A percentile compares a stretch with the other conserved stretches of the same genome.
phyloP scores from a whole-genome alignment of 2,888 invertebrate species.

The Teleiodes luculella region DNA sequence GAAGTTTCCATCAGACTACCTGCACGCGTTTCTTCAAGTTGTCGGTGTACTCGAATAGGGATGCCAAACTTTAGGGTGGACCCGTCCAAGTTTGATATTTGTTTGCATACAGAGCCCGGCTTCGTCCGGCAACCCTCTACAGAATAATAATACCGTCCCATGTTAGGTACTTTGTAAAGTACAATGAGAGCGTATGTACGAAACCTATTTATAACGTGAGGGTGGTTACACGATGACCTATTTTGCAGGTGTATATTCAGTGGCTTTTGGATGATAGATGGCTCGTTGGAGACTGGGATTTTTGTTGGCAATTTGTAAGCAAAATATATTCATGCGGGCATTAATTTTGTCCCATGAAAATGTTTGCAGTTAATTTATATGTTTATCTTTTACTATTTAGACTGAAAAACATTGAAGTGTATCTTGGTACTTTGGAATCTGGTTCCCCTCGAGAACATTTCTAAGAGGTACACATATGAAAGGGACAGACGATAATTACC shows the following conservation, averaged over 20 bases:
- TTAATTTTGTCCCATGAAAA: background rate
- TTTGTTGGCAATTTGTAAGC: background rate
- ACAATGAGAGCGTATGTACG: constrained; percentile 5
- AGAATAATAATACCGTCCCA: constrained; percentile 10
- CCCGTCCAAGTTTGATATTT: background rate
- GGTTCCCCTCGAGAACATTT: background rate
- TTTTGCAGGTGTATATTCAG: constrained; percentile 7
- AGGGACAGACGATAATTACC: background rate
- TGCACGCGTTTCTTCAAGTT: background rate
- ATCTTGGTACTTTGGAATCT: background rate
- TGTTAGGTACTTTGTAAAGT: background rate
- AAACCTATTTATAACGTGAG: constrained; percentile 5
- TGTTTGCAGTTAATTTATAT: background rate
- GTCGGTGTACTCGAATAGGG: background rate
- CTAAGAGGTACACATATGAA: too few species aligned
- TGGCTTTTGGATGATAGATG: constrained; percentile 1
- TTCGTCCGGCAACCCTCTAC: constrained; percentile 25
- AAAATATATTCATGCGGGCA: background rate
- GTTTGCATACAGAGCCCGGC: constrained; percentile 6
- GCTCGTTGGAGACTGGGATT: background rate
- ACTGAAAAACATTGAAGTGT: too few species aligned
- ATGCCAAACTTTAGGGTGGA: background rate
- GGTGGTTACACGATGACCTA: constrained; percentile 8
- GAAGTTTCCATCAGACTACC: too few species aligned
- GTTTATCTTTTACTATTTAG: background rate